Conservation (phyloP, 2,888 invertebrate genomes). For the Onthophagus sagittarius region DNA sequence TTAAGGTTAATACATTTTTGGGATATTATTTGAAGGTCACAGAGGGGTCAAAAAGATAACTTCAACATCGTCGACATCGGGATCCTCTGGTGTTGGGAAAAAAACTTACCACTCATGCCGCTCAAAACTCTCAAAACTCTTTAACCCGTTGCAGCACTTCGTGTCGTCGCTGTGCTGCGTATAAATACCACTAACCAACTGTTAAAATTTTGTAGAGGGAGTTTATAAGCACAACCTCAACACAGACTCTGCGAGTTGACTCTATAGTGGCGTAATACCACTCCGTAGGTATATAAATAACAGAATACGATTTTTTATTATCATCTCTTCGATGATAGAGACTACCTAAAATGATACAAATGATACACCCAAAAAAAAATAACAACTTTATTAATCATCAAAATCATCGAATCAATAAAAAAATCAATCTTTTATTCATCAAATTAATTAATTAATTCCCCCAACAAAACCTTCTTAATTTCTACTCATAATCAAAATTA, state of each 20-base stretch:
- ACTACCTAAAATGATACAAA: too few relatives aligned
- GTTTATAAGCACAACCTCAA: neutral
- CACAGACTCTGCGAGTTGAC: neutral
- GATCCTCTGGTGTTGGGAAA: neutral
- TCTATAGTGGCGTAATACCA: neutral
- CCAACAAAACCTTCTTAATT: too few relatives aligned
- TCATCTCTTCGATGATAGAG: neutral
- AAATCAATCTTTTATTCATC: too few relatives aligned
- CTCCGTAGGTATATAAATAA: constrained; percentile 5
- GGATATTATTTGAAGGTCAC: neutral
- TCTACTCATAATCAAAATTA: too few relatives aligned
- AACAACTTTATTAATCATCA: too few relatives aligned
- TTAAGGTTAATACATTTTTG: neutral
- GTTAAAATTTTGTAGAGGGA: constrained; percentile 4
- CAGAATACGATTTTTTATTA: constrained; percentile 2
- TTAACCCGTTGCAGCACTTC: constrained; percentile 4
- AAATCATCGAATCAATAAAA: too few relatives aligned
- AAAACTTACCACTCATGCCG: constrained; percentile 6
- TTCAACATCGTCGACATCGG: neutral
- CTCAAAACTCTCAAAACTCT: neutral
- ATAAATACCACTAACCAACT: constrained; percentile 10
- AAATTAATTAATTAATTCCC: too few relatives aligned
- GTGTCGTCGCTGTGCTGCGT: constrained; percentile 1
- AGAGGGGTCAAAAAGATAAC: neutral
- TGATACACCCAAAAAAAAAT: too few relatives aligned